These are phyloP conservation scores for Macaria liturata DNA, from an alignment of 2,888 invertebrate species.

Conservation along the genomic window DNA sequence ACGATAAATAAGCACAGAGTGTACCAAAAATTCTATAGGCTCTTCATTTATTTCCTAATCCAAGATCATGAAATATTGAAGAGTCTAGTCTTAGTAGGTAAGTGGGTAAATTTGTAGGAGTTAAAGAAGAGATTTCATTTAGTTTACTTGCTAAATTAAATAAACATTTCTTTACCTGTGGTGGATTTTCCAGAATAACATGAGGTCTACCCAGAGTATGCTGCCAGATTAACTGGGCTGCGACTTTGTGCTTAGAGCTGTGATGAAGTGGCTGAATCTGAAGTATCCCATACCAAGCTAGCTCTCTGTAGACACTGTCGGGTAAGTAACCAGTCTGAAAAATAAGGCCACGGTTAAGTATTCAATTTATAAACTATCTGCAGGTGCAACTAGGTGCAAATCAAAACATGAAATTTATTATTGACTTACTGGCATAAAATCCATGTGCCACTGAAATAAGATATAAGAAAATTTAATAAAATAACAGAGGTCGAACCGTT, in stretches of 20 bases:
- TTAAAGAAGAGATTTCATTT: too few species aligned
- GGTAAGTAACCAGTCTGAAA: constrained; percentile 73
- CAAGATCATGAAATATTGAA: too few species aligned
- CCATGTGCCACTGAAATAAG: constrained; percentile 73
- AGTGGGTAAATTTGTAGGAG: too few species aligned
- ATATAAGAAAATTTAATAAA: background rate
- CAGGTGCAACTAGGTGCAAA: too few species aligned
- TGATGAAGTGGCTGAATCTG: constrained; percentile 75
- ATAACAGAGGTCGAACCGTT: too few species aligned
- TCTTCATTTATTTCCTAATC: too few species aligned
- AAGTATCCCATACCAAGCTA: constrained; percentile 78
- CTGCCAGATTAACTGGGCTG: constrained; percentile 76
- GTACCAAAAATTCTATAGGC: too few species aligned
- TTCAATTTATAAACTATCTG: too few species aligned
- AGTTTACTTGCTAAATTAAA: background rate
- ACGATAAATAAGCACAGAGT: too few species aligned
- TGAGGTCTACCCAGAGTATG: constrained; percentile 75
- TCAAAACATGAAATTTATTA: too few species aligned
- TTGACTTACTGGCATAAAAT: constrained; percentile 71
- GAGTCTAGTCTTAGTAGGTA: too few species aligned
- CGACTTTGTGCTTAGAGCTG: constrained; percentile 71
- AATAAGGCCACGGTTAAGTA: background rate
- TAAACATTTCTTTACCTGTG: constrained; percentile 53
- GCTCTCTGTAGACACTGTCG: constrained; percentile 72
- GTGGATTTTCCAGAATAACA: constrained; percentile 74